These are phyloP conservation scores for Daboia siamensis DNA, from an alignment of 2,113 vertebrate species.

Conservation along the genomic window DNA sequence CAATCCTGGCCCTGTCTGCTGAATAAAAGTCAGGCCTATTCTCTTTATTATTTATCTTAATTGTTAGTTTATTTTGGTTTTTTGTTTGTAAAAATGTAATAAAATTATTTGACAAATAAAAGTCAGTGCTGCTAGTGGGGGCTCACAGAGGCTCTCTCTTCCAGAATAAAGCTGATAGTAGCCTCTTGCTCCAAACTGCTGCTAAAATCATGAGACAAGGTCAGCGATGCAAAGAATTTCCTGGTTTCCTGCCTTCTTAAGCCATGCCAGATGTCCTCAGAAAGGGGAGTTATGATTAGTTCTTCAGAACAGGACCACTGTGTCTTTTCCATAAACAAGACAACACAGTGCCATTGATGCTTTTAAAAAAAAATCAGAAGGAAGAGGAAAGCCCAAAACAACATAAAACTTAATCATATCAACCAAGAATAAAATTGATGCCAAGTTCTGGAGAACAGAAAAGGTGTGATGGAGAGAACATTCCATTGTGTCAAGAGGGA, in stretches of 20 bases:
- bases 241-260: slow-evolving; percentile 53
- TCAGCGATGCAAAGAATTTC: slow-evolving; percentile 69
- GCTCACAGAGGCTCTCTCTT: slow-evolving; percentile 29
- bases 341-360: neutral
- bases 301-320: slow-evolving; percentile 35
- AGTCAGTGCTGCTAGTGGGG: slow-evolving; percentile 30
- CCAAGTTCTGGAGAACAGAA: slow-evolving; percentile 14
- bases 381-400: neutral
- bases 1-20: slow-evolving; percentile 30
- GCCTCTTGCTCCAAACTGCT: slow-evolving; percentile 37
- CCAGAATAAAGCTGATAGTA: slow-evolving; percentile 32
- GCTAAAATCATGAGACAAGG: slow-evolving; percentile 58
- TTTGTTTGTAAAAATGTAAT: neutral
- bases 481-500: neutral
- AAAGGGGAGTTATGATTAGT: slow-evolving; percentile 34
- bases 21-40: slow-evolving; percentile 29
- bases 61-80: neutral
- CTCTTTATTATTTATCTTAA: neutral
- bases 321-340: slow-evolving; percentile 16
- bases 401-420: neutral
- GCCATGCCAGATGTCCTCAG: slow-evolving; percentile 42
- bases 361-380: neutral
- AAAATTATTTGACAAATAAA: neutral
- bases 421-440: slow-evolving; percentile 1
- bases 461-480: neutral